These are phyloP conservation scores for Lutra lutra DNA, from an alignment of 2,797 vertebrate genomes.

Conservation along the genomic window DNA sequence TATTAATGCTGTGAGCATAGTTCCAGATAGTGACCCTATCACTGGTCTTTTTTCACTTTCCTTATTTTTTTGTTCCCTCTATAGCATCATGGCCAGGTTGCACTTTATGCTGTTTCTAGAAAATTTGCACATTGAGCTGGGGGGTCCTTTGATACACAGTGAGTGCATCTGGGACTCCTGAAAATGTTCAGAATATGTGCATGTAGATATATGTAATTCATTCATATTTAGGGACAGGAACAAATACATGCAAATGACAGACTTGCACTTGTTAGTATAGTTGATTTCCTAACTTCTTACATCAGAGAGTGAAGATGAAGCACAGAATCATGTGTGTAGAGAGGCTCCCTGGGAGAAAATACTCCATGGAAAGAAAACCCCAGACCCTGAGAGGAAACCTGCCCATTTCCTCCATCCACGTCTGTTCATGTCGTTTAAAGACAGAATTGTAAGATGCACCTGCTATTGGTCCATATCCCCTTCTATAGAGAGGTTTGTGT, in stretches of 20 bases:
- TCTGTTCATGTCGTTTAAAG: neutral
- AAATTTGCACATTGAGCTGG: neutral
- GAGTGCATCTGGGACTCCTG: neutral
- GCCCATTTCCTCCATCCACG: neutral
- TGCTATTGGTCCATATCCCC: neutral
- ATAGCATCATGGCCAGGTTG: fast-evolving
- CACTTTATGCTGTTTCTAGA: neutral
- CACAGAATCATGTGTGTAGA: neutral
- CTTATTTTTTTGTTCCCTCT: neutral
- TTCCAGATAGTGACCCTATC: too few species aligned
- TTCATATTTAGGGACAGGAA: neutral
- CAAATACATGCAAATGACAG: neutral
- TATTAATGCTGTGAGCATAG: too few species aligned
- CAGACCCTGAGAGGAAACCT: neutral
- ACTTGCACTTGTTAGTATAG: neutral
- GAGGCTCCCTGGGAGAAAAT: neutral
- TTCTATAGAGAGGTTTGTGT: neutral
- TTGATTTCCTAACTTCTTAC: neutral
- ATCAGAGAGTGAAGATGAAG: neutral
- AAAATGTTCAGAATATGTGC: neutral
- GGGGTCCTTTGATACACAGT: neutral
- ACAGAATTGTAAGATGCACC: neutral
- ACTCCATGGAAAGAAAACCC: neutral
- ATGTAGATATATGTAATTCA: neutral
- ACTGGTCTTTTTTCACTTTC: too few species aligned